Evolutionary conservation across 2,113 vertebrate genomes (phyloP).

Genomic region (Bubo bubo): DNA sequence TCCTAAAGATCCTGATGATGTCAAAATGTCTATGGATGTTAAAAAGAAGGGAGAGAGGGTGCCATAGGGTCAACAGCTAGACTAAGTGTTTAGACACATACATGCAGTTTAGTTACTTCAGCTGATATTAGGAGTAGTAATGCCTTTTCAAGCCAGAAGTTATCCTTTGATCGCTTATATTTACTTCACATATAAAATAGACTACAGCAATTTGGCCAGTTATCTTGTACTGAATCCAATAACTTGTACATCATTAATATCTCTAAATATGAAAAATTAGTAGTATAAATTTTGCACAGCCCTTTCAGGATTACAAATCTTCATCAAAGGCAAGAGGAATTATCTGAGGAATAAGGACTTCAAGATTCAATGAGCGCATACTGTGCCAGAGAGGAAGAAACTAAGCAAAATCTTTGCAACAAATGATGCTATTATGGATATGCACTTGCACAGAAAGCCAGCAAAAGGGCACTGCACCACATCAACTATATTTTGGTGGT

Average conservation of each 20-base stretch:
- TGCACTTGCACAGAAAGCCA: not conserved
- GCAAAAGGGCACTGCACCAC: not conserved
- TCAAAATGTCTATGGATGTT: not conserved
- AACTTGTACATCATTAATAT: slow-evolving; percentile 11
- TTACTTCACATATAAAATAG: not conserved
- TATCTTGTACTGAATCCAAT: not conserved
- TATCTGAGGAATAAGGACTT: not conserved
- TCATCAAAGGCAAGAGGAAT: not conserved
- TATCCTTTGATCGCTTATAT: not conserved
- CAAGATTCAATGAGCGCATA: not conserved
- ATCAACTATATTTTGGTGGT: not conserved
- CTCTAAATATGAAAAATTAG: not conserved
- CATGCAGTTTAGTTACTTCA: not conserved
- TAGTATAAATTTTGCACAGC: not conserved
- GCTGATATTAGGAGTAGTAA: not conserved
- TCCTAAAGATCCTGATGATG: not conserved
- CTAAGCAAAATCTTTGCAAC: not conserved
- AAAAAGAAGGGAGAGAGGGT: not conserved
- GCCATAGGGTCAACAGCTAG: not conserved
- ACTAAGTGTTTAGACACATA: not conserved
- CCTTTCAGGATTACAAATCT: slow-evolving; percentile 8
- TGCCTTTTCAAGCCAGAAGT: slow-evolving; percentile 20
- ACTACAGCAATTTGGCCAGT: not conserved
- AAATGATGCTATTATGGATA: not conserved
- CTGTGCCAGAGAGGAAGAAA: not conserved